phyloP scores from a whole-genome alignment of 2,888 invertebrate species.

The Altica lythri region DNA sequence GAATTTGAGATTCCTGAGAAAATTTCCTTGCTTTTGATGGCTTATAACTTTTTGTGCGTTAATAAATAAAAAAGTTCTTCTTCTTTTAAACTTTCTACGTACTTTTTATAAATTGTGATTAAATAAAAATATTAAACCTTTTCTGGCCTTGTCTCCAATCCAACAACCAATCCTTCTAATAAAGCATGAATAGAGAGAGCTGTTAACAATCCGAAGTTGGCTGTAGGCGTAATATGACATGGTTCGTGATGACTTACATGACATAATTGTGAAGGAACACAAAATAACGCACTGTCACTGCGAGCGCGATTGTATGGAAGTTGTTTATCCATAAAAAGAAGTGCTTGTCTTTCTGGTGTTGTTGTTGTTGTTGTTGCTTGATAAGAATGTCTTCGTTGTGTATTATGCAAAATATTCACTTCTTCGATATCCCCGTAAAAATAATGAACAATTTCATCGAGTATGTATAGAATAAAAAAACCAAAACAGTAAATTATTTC shows the following conservation, averaged over 20 bases:
- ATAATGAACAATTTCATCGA: constrained; percentile 74
- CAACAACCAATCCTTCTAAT: constrained; percentile 81
- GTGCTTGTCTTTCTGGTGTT: constrained; percentile 28
- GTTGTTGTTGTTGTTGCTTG: constrained; percentile 12
- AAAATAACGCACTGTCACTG: constrained; percentile 42
- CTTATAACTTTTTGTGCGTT: too few species aligned
- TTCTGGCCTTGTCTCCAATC: constrained; percentile 68
- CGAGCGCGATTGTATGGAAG: constrained; percentile 44
- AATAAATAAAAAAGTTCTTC: too few species aligned
- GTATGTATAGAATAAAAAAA: constrained; percentile 72
- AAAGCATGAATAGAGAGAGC: constrained; percentile 79
- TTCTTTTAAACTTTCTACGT: too few species aligned
- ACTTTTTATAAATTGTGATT: too few species aligned
- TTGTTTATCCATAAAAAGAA: constrained; percentile 30
- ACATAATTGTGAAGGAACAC: constrained; percentile 60
- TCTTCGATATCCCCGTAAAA: constrained; percentile 61
- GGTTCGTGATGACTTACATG: constrained; percentile 72
- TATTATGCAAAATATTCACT: constrained; percentile 34
- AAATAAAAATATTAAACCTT: constrained; percentile 62
- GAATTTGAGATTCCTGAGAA: too few species aligned
- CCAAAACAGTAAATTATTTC: constrained; percentile 71
- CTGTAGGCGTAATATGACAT: constrained; percentile 66
- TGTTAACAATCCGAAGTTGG: constrained; percentile 68
- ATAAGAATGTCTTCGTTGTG: constrained; percentile 37
- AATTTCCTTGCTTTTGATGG: too few species aligned